Percentiles rank a stretch among this genome's conserved stretches.
phyloP scores from a whole-genome alignment of 1,140 invertebrate genomes.

The Formica selysi region DNA sequence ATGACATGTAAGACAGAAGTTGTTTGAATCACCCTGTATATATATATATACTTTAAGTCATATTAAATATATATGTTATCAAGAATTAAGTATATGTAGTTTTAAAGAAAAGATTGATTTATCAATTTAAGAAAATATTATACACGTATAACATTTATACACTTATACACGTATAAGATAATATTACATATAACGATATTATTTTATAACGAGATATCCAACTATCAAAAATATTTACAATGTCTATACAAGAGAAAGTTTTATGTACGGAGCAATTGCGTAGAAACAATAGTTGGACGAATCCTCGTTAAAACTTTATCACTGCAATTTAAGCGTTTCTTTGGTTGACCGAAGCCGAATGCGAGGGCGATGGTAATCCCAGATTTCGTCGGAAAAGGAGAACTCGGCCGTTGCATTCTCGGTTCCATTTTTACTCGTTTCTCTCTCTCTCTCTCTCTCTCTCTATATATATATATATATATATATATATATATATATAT shows the following conservation, averaged over 20 bases:
- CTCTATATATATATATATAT: too few species aligned
- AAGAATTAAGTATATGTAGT: neutral
- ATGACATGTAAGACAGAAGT: too few species aligned
- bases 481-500: conserved; percentile 14
- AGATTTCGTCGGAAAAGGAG: conserved; percentile 50
- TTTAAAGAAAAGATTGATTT: neutral
- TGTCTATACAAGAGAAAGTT: neutral
- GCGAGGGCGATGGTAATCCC: conserved; percentile 52
- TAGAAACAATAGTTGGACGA: neutral
- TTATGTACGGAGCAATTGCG: neutral
- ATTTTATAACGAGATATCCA: too few species aligned
- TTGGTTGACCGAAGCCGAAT: conserved; percentile 24
- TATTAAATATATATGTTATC: too few species aligned
- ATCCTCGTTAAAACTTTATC: conserved; percentile 29
- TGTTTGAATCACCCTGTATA: too few species aligned
- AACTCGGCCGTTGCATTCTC: conserved; percentile 31
- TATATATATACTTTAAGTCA: too few species aligned
- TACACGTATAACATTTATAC: too few species aligned
- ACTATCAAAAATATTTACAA: conserved; percentile 5
- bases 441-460: neutral
- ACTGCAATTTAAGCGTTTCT: conserved; percentile 34
- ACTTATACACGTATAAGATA: too few species aligned
- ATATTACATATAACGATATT: too few species aligned
- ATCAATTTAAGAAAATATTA: neutral
- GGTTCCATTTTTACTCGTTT: conserved; percentile 38